These are phyloP conservation scores for Acyrthosiphon pisum DNA, from an alignment of 1,140 invertebrate species.

Conservation along the genomic window DNA sequence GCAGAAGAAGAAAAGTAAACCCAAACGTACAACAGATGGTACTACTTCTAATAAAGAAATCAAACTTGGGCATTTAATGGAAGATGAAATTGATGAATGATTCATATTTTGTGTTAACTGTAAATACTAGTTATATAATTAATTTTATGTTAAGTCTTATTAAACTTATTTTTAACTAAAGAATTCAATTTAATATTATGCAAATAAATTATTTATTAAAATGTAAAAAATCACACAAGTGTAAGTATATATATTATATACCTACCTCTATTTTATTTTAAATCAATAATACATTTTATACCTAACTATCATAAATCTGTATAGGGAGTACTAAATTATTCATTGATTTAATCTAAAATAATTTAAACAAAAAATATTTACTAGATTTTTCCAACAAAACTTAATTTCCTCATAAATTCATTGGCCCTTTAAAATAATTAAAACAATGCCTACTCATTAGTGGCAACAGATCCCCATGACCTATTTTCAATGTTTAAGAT, in stretches of 20 bases:
- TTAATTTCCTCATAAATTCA: background rate
- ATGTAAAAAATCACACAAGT: background rate
- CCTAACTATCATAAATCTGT: background rate
- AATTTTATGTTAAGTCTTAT: background rate
- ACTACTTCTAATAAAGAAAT: constrained; percentile 46
- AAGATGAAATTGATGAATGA: constrained; percentile 57
- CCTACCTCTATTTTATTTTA: too few species aligned
- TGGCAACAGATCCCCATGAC: too few species aligned
- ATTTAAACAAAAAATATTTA: background rate
- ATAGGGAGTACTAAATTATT: background rate
- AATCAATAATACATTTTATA: background rate
- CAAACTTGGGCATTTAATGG: constrained; percentile 58
- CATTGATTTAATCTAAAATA: background rate
- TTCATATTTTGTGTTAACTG: background rate
- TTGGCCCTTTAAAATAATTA: background rate
- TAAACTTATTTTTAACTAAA: background rate
- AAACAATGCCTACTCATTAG: background rate
- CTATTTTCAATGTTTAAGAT: too few species aligned
- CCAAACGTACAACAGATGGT: constrained; percentile 59
- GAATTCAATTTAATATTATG: background rate
- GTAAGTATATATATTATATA: too few species aligned
- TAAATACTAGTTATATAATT: background rate
- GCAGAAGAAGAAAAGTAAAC: constrained; percentile 66
- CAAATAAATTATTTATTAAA: background rate
- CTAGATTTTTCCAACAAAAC: background rate